Evolutionary conservation across 2,113 vertebrate species (phyloP), one percentile per base, ranked within the genome.

Genomic region (Ammodytes dubius): DNA sequence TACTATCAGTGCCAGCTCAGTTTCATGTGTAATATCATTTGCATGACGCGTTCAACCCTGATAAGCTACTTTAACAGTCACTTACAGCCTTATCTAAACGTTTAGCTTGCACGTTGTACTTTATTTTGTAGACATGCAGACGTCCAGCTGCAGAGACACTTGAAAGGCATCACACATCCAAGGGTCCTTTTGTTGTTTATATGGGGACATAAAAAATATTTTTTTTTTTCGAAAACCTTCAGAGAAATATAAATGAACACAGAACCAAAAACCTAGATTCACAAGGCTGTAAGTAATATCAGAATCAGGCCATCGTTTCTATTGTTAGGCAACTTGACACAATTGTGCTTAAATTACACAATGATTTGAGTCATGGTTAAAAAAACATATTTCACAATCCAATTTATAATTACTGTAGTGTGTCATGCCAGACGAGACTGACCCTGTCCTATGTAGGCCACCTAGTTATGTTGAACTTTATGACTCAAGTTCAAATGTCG

Each of bases 301-400:
- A n/a, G 67, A 60, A 43, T 59, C 66, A 50, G 40, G 56, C 35
- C 5, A 17, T 57, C 2, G 17, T 76, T 59, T 56, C 46, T 45
- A 11, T n/a, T 27, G 40, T 89, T 84, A 17, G 27, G 8, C 52
- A 83, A 71, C 27, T 15, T 39, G 3, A 68, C 17, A 54, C 17
- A 40, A 9, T 54, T 37, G 5, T 4, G 56, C 19, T 59, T 74
- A 15, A 70, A 73, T 86, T 15, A 7, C 70, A 50, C 80, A 64
- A 52, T 52, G 3, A 54, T 76, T n/a, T 43, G 15, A 50, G 19
- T 84, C 35, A 1, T 6, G 37, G 19, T 50, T 27, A 39, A 12
- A 60, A 46, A 54, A 46, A 8, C 0, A 4, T 37, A 46, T 70
- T 78, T 85, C 64, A 61, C 57, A 82, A 73, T 74, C 6, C 17